phyloP scores from a whole-genome alignment of 2,888 invertebrate genomes.

The Euplagia quadripunctaria region DNA sequence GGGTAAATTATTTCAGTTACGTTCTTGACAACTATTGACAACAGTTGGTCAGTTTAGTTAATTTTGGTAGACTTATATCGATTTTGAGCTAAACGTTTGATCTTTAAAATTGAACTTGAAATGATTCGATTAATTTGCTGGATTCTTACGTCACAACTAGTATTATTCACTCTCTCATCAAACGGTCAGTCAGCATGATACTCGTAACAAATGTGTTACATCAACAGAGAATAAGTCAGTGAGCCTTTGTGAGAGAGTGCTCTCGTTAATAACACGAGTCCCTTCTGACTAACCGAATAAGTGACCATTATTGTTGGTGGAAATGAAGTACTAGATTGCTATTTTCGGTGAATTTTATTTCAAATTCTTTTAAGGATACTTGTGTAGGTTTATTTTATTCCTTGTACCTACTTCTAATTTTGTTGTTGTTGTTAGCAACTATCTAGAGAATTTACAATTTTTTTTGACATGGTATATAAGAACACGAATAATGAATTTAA shows the following conservation, averaged over 20 bases:
- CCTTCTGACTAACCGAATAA: slow-evolving; percentile 42
- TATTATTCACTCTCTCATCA: slow-evolving; percentile 4
- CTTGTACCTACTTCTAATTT: too few relatives aligned
- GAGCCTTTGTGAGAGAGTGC: slow-evolving; percentile 57
- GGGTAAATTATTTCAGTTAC: not conserved
- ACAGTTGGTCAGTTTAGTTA: not conserved
- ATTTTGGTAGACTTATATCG: not conserved
- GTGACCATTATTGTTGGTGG: slow-evolving; percentile 38
- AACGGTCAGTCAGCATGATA: slow-evolving; percentile 9
- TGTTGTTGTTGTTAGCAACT: too few relatives aligned
- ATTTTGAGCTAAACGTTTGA: not conserved
- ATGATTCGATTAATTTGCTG: not conserved
- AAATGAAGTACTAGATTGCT: slow-evolving; percentile 16
- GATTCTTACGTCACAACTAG: slow-evolving; percentile 11
- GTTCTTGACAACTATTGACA: not conserved
- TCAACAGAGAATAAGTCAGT: slow-evolving; percentile 35
- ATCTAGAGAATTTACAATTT: too few relatives aligned
- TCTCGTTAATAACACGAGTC: slow-evolving; percentile 54
- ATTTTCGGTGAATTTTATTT: not conserved
- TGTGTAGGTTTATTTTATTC: not conserved
- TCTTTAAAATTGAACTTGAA: not conserved
- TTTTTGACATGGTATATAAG: too few relatives aligned
- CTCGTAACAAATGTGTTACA: slow-evolving; percentile 29
- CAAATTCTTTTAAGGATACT: not conserved
- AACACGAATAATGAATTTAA: too few relatives aligned